Evolutionary conservation across 1,140 invertebrate species (phyloP).

Genomic region (Portunus trituberculatus): DNA sequence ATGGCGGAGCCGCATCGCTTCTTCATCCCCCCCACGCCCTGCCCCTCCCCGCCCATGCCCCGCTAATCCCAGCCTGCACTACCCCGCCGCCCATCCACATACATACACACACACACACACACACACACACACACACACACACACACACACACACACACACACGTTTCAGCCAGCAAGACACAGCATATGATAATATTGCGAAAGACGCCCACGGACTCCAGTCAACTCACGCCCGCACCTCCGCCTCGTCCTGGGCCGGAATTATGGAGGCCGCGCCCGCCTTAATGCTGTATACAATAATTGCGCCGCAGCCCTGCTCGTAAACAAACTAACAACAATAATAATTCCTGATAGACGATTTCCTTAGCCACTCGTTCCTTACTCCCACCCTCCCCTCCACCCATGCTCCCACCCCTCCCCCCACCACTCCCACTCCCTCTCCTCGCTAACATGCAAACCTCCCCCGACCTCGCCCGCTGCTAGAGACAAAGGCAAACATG

Average conservation of each 20-base stretch:
- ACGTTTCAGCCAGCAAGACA: neutral
- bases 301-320: neutral
- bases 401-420: neutral
- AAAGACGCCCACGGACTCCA: neutral
- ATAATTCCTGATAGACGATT: conserved; percentile 14
- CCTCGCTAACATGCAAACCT: neutral
- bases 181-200: conserved; percentile 13
- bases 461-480: neutral
- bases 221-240: neutral
- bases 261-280: conserved; percentile 7
- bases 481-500: neutral
- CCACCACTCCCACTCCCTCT: too few relatives aligned
- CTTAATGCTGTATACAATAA: conserved; percentile 24
- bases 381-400: neutral
- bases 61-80: conserved; percentile 3
- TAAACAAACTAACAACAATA: conserved; percentile 24
- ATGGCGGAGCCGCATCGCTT: conserved; percentile 50
- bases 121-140: neutral
- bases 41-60: neutral
- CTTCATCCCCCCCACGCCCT: neutral
- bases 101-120: neutral
- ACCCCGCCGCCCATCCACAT: neutral
- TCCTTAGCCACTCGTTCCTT: neutral
- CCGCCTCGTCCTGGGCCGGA: neutral
- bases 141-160: neutral